Base-by-base conservation (phyloP, 2,888 invertebrate genomes). In the Drosophila yooni region DNA sequence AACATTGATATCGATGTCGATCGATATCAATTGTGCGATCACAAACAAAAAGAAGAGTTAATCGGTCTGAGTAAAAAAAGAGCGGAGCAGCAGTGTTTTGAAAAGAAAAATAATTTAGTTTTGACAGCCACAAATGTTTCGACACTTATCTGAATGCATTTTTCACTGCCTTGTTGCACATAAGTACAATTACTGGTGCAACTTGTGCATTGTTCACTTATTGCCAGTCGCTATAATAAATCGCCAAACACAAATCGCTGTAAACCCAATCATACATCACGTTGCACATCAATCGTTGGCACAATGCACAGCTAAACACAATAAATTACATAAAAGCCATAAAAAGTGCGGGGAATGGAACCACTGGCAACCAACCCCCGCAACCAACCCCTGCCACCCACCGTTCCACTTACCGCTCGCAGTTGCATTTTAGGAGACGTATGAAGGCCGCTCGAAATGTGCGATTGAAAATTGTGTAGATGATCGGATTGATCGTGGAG, bases 401-500 rank as follows among this genome's bases (percentile, higher is more conserved):
- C 34, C 7, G 34, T 18, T 11, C 18, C n/a, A 90, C 92, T 91
- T 93, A 96, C 96, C 96, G 95, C 87, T 95, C 95, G 92, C 97
- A 97, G 88, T 95, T 95, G 93, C 97, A 97, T 74, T 95, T 94
- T 27, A 97, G 94, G 57, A 97, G 93, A 71, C 97, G 94, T 71
- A 97, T 95, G 92, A 98, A 98, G 1, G 97, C 97, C 18, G 97
- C 96, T 57, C 98, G 94, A 94, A 98, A 98, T 18, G 97, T 97
- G 80, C 96, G 95, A 93, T 98, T 98, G 94, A 98, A 98, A 62
- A 98, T 95, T 3, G 98, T 98, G 93, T 98, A 98, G 92, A 98
- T 98, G 89, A 98, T 96, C 10, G 98, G 98, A 93, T 98, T 98
- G 92, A 98, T 97, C 75, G 97, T 98, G 29, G 97, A 98, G 58